A percentile compares a stretch with the other conserved stretches of the same genome.
Conservation (phyloP, 1,140 invertebrate species). For the Apis cerana region DNA sequence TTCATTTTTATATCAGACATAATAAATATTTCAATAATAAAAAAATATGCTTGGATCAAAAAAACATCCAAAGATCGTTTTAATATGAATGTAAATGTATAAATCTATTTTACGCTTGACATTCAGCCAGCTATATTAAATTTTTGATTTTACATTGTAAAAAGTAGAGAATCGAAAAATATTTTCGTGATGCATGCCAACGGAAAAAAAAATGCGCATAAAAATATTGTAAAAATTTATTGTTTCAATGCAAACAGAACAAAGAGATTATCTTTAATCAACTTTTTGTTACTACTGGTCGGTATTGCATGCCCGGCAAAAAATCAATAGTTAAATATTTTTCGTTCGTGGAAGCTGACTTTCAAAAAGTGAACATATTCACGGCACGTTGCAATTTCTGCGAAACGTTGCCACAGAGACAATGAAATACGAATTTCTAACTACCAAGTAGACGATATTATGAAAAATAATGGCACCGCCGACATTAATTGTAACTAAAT, state of each 20-base stretch:
- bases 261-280: neutral
- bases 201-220: neutral
- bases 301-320: neutral
- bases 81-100: no score
- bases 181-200: neutral
- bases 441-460: conserved; percentile 50
- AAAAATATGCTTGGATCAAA: no score
- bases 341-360: neutral
- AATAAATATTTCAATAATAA: no score
- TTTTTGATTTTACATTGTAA: conserved; percentile 8
- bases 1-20: no score
- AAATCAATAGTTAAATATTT: conserved; percentile 28
- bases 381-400: neutral
- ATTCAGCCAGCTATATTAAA: conserved; percentile 3
- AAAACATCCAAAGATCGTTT: no score
- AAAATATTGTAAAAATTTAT: conserved; percentile 8
- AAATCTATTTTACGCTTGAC: conserved; percentile 9
- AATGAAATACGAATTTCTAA: conserved; percentile 52
- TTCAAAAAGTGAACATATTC: conserved; percentile 1
- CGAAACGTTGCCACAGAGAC: neutral
- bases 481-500: conserved; percentile 44
- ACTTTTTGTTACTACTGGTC: neutral
- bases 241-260: neutral
- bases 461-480: conserved; percentile 54
- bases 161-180: neutral